phyloP scores from a whole-genome alignment of 1,140 invertebrate genomes.

The Tyrophagus putrescentiae region DNA sequence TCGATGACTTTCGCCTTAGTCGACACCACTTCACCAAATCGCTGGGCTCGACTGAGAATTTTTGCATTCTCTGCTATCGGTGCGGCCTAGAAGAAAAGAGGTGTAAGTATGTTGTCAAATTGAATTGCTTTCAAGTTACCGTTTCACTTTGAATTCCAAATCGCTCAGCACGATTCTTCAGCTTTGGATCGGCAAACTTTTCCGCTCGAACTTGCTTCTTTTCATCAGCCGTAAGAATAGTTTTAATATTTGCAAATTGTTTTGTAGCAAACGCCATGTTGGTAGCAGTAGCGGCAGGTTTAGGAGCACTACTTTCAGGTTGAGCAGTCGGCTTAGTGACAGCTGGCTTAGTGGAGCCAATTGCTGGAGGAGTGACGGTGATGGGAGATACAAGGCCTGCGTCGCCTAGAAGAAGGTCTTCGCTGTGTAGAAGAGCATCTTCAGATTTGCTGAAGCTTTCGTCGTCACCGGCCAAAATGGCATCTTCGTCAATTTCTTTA shows the following conservation, averaged over 20 bases:
- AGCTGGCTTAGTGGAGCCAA: background rate
- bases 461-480: conserved; percentile 2
- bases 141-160: background rate
- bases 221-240: background rate
- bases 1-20: conserved; percentile 2
- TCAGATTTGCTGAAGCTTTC: conserved; percentile 1
- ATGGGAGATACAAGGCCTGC: background rate
- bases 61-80: background rate
- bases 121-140: background rate
- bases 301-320: no score
- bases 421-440: background rate
- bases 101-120: background rate
- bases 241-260: background rate
- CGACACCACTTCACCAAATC: conserved; percentile 12
- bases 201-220: background rate
- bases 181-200: conserved; percentile 12
- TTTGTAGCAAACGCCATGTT: background rate
- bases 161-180: conserved; percentile 8
- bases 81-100: background rate
- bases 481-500: conserved; percentile 15
- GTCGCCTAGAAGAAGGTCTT: conserved; percentile 1
- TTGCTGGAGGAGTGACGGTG: no score
- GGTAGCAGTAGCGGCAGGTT: no score
- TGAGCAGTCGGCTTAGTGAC: background rate
- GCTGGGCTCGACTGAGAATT: background rate